A percentile compares a stretch with the other conserved stretches of the same genome.
phyloP scores from a whole-genome alignment of 2,113 vertebrate species.

The Neolamprologus fasciatus region DNA sequence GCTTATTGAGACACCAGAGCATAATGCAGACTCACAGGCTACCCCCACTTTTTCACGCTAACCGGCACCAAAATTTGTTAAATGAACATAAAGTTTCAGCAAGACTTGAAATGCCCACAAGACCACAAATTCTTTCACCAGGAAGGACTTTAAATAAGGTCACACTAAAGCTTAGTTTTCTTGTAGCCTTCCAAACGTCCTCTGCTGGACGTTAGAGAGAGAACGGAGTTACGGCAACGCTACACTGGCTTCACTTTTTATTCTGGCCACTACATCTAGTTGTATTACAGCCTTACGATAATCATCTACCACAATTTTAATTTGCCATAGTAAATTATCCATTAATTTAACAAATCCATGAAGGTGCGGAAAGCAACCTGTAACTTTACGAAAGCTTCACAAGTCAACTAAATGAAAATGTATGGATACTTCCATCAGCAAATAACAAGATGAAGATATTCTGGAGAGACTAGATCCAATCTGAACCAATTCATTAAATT shows the following conservation, averaged over 20 bases:
- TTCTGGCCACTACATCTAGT: background rate
- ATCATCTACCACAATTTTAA: background rate
- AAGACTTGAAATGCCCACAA: background rate
- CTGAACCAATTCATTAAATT: rapidly evolving
- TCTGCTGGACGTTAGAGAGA: background rate
- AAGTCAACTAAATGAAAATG: background rate
- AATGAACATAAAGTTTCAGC: background rate
- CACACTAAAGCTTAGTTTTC: background rate
- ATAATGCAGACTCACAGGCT: background rate
- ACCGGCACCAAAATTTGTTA: background rate
- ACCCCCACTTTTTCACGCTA: background rate
- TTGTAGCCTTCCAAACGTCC: background rate
- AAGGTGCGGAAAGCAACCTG: background rate
- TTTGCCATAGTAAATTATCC: background rate
- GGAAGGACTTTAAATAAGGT: background rate
- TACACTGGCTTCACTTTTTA: background rate
- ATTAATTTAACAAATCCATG: background rate
- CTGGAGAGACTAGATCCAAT: background rate
- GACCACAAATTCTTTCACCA: background rate
- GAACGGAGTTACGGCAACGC: rapidly evolving
- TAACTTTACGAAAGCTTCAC: background rate
- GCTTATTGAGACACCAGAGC: background rate
- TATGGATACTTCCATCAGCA: rapidly evolving
- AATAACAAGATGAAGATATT: background rate
- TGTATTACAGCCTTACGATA: background rate